phyloP scores from a whole-genome alignment of 1,140 invertebrate genomes.

The Penaeus chinensis region DNA sequence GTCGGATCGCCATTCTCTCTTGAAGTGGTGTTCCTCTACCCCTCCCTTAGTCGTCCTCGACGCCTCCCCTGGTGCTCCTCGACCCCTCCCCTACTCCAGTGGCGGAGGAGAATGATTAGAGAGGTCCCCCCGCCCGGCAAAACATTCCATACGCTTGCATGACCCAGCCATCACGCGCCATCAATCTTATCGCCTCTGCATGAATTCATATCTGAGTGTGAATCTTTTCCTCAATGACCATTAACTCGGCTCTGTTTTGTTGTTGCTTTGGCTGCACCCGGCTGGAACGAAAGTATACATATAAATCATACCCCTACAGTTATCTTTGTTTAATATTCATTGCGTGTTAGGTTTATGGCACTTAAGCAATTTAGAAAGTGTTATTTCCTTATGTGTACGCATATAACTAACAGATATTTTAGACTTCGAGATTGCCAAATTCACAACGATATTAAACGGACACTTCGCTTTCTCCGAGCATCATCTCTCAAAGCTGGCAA shows the following conservation, averaged over 20 bases:
- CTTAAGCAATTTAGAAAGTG: not conserved
- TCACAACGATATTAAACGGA: too few relatives aligned
- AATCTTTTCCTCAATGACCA: not conserved
- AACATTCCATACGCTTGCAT: not conserved
- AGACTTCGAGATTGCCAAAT: too few relatives aligned
- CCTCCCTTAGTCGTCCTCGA: not conserved
- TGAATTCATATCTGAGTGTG: constrained; percentile 4
- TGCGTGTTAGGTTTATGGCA: constrained; percentile 14
- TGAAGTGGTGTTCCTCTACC: not conserved
- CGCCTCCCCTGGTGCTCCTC: not conserved
- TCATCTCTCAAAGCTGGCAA: too few relatives aligned
- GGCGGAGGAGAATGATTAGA: not conserved
- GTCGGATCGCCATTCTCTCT: too few relatives aligned
- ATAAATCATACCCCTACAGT: constrained; percentile 11
- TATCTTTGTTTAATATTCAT: constrained; percentile 17
- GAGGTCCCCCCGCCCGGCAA: too few relatives aligned
- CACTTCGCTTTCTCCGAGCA: too few relatives aligned
- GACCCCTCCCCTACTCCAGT: not conserved
- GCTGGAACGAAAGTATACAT: constrained; percentile 14
- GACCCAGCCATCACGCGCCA: not conserved
- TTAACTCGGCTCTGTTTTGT: not conserved
- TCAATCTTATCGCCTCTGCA: constrained; percentile 21
- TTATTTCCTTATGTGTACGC: too few relatives aligned
- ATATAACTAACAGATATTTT: not conserved
- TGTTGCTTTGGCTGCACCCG: not conserved